Evolutionary conservation across 1,140 invertebrate genomes (phyloP), one percentile per base, ranked within the genome.

Genomic region (Drosophila funebris): DNA sequence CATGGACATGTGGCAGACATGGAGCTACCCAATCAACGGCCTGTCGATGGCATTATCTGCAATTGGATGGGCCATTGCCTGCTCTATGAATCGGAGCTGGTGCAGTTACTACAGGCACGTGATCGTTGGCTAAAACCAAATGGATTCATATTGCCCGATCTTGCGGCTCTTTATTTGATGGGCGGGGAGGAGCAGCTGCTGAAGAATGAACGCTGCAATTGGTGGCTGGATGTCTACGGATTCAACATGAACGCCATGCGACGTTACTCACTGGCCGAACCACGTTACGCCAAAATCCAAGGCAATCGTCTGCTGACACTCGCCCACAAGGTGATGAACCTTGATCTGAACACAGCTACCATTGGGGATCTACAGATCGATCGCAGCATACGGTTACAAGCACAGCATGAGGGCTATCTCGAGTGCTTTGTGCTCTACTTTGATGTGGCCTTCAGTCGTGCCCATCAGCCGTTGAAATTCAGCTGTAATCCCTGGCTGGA

Each of bases 11-110:
- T 97, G 1, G 95, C 96, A 79, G 95, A 96, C 83, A 93, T 97
- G 4, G 92, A 93, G 43, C 82, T 97, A 18, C 96, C 96, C 3
- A 27, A 13, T 0, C 3, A 13, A 2, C 27, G 13, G 63, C 93
- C 94, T 56, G 98, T 99, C 6, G 99, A 99, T 90, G 99, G 99
- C 41, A 99, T 99, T 76, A 98, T 99, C 73, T 99, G 97, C 7
- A 98, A 99, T 92, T 99, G 99, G 99, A 99, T 99, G 99, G 99
- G 99, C 3, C 94, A 94, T 73, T 97, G 96, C 78, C 92, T 98
- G 8, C 96, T 98, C 80, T 98, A 97, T 78, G 96, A 98, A 91
- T 96, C 96, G 41, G 97, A 97, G 96, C 91, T 98, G 76, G 94
- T 97, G 85, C 96, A 96, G 24, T 96, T 98, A 0, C 92, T 98